Evolutionary conservation across 2,888 invertebrate genomes (phyloP).

Genomic region (Caenorhabditis auriculariae): DNA sequence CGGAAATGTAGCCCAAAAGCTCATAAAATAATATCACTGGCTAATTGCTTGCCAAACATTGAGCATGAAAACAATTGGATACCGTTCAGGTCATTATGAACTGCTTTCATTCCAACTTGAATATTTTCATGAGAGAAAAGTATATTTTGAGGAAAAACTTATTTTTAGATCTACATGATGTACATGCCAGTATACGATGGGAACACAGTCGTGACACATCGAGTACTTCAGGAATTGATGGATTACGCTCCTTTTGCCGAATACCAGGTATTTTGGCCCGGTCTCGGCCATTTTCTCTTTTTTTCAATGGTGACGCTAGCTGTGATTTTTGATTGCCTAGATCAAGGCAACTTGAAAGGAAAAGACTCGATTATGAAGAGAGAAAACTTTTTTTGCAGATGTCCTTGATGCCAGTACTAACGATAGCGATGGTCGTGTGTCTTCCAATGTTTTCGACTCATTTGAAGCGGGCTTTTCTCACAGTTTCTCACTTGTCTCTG

Average conservation of each 20-base stretch:
- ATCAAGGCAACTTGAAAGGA: too few species aligned
- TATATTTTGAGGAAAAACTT: neutral
- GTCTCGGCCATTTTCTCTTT: too few species aligned
- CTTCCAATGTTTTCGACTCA: neutral
- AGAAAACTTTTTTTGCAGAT: neutral
- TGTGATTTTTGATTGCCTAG: too few species aligned
- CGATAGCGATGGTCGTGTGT: neutral
- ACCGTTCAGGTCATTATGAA: neutral
- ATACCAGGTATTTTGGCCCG: slow-evolving; percentile 13
- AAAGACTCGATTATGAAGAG: too few species aligned
- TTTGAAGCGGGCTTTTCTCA: neutral
- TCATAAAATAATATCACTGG: too few species aligned
- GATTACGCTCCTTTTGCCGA: slow-evolving; percentile 19
- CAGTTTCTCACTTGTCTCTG: neutral
- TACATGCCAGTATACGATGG: slow-evolving; percentile 16
- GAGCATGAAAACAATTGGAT: neutral
- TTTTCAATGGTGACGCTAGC: too few species aligned
- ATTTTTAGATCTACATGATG: slow-evolving; percentile 11
- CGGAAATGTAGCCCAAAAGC: too few species aligned
- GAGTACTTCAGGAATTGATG: slow-evolving; percentile 18
- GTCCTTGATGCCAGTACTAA: neutral
- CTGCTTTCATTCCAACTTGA: neutral
- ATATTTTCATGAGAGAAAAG: neutral
- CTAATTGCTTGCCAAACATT: too few species aligned
- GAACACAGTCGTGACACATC: slow-evolving; percentile 15